These are phyloP conservation scores for Syndactyla subalaris DNA, from an alignment of 2,797 vertebrate species.

Conservation along the genomic window DNA sequence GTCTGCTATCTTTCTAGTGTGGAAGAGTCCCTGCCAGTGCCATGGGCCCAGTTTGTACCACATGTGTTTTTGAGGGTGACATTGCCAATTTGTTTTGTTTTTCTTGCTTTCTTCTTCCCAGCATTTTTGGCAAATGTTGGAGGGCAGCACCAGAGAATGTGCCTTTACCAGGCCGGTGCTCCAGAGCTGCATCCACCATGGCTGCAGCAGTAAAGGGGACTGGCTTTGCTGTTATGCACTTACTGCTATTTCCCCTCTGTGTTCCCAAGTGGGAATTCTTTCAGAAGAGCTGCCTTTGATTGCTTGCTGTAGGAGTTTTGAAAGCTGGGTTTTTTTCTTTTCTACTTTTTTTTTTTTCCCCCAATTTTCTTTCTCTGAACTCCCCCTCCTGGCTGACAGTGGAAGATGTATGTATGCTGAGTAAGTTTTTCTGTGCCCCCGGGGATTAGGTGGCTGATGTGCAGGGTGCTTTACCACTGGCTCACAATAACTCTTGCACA, in stretches of 20 bases:
- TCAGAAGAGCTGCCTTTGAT: not conserved
- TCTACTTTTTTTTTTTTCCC: not conserved
- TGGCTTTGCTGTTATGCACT: not conserved
- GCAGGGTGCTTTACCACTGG: not conserved
- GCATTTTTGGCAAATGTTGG: not conserved
- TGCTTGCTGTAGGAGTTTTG: not conserved
- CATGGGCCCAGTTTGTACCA: not conserved
- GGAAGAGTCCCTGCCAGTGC: not conserved
- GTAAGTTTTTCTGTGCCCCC: not conserved
- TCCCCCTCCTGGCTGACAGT: not conserved
- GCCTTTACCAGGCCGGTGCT: not conserved
- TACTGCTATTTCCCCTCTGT: not conserved
- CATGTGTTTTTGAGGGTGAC: not conserved
- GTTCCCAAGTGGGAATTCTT: not conserved
- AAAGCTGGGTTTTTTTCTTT: not conserved
- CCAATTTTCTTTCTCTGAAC: not conserved
- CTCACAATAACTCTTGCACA: not conserved
- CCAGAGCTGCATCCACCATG: not conserved
- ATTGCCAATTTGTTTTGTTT: fast-evolving
- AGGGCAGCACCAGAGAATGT: not conserved
- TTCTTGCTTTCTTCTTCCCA: not conserved
- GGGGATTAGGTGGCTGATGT: not conserved
- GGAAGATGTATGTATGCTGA: not conserved
- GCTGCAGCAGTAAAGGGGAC: not conserved
- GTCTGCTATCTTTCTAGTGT: not conserved